Base-by-base conservation (phyloP, 2,113 vertebrate genomes). In the Cathartes aura region DNA sequence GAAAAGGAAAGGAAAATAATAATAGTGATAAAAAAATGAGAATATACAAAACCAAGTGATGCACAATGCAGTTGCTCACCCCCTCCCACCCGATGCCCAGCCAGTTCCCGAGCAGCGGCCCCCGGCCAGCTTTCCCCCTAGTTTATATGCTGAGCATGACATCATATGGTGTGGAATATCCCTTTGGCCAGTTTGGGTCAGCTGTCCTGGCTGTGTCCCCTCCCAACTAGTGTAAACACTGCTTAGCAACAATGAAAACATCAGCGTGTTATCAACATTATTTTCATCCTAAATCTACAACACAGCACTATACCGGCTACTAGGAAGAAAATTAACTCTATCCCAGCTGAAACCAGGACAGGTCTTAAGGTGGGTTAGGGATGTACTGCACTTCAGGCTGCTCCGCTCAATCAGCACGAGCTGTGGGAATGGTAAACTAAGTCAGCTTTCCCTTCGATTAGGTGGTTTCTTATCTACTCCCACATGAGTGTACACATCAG, bases 351-450 rank as follows among this genome's bases (percentile, higher is more conserved):
- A 52, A 52, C 68, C 36, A 52, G 68, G 48, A 30, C 48, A 71
- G 45, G 55, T 67, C 18, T 24, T 42, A 8, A 34, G 2, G 3
- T 58, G 52, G 30, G 19, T 79, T 30, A 26, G 81, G 38, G 60
- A 43, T 63, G 63, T 42, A 11, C 59, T 34, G 50, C 19, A 8
- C 27, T 43, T 80, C 34, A 19, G 17, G 48, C 40, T 76, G 58
- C 82, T 90, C 47, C 0, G 4, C 55, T 81, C 34, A 1, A 3
- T 81, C 43, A 1, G 43, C 14, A 3, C 1, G 0, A 50, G 60
- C 87, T 43, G 34, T 27, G 56, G 64, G 47, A 59, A 26, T 2
- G 2, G 43, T 30, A 26, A 62, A 10, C 27, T 42, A 10, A 0
- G 0, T 45, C 43, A 84, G 16, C 58, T 92, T 36, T 75, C 34